A percentile compares a stretch with the other conserved stretches of the same genome.
These are phyloP conservation scores for Emesis furor DNA, from an alignment of 2,888 invertebrate species.

Conservation along the genomic window DNA sequence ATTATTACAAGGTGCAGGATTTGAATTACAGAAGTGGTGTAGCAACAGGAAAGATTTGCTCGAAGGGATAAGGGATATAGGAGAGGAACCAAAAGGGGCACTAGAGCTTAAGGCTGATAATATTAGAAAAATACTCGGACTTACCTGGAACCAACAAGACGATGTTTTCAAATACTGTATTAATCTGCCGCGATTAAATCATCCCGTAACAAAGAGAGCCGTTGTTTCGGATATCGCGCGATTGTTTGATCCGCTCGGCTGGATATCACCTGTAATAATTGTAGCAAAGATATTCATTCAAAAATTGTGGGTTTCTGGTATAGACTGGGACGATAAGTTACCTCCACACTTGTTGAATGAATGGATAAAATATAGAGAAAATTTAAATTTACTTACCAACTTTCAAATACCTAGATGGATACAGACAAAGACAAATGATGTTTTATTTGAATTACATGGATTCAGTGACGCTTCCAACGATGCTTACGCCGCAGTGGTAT, in stretches of 20 bases:
- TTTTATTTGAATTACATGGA: slow-evolving; percentile 57
- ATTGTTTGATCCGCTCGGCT: slow-evolving; percentile 77
- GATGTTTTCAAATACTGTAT: slow-evolving; percentile 42
- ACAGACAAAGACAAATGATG: slow-evolving; percentile 17
- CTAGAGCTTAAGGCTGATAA: slow-evolving; percentile 17
- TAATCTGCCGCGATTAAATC: slow-evolving; percentile 15
- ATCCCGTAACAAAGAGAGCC: slow-evolving; percentile 75
- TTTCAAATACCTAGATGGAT: slow-evolving; percentile 55
- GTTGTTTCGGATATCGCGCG: slow-evolving; percentile 75
- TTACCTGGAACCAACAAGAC: slow-evolving; percentile 33
- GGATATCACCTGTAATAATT: slow-evolving; percentile 74
- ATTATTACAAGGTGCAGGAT: slow-evolving; percentile 74
- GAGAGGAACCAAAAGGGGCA: background rate
- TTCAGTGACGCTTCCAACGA: slow-evolving; percentile 63
- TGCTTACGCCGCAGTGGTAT: slow-evolving; percentile 59
- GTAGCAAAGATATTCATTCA: slow-evolving; percentile 75
- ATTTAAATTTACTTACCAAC: slow-evolving; percentile 35
- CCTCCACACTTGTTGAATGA: slow-evolving; percentile 55
- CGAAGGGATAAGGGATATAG: slow-evolving; percentile 14
- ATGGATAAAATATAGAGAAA: slow-evolving; percentile 62
- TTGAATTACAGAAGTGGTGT: slow-evolving; percentile 73
- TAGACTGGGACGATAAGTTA: slow-evolving; percentile 75
- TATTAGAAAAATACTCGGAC: slow-evolving; percentile 24
- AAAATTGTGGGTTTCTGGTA: slow-evolving; percentile 75
- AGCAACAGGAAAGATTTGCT: slow-evolving; percentile 50